A percentile compares a stretch with the other conserved stretches of the same genome.
Conservation (phyloP, 2,113 vertebrate species). For the Ochotona princeps region DNA sequence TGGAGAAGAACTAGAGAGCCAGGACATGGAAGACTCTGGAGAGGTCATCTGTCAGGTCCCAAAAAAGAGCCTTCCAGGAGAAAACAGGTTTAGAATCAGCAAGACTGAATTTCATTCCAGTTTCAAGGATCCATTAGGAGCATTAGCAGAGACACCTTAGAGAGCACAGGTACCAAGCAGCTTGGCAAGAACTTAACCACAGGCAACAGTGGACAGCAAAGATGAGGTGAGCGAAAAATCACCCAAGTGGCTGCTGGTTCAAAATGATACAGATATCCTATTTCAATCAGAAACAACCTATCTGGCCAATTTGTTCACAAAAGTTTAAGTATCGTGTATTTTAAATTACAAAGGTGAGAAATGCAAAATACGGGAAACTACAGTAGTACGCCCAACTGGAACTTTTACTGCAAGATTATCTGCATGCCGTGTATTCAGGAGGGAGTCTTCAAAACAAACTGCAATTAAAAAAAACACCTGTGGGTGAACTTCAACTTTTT, state of each 20-base stretch:
- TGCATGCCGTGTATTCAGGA: not conserved
- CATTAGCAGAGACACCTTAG: not conserved
- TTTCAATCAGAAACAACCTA: not conserved
- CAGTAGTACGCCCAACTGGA: not conserved
- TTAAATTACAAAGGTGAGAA: not conserved
- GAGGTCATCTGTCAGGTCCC: constrained; percentile 84
- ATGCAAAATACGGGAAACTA: not conserved
- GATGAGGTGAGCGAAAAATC: constrained; percentile 9
- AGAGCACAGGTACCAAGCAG: constrained; percentile 37
- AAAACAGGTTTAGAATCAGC: constrained; percentile 74
- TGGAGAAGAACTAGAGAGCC: constrained; percentile 85
- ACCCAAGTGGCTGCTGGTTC: not conserved
- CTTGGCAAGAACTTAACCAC: constrained; percentile 14
- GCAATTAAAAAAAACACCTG: too few relatives aligned
- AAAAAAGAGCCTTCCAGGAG: constrained; percentile 76
- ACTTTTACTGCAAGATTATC: constrained; percentile 6
- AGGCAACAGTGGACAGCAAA: not conserved
- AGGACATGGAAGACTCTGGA: constrained; percentile 72
- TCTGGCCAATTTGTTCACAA: not conserved
- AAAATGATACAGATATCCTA: fast-evolving
- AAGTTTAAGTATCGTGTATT: not conserved
- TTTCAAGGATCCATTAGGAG: constrained; percentile 60
- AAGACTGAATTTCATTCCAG: constrained; percentile 79
- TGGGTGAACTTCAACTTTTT: too few relatives aligned
- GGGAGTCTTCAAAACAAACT: too few relatives aligned